These are phyloP conservation scores for Orgyia antiqua DNA, from an alignment of 2,888 invertebrate species.

Conservation along the genomic window DNA sequence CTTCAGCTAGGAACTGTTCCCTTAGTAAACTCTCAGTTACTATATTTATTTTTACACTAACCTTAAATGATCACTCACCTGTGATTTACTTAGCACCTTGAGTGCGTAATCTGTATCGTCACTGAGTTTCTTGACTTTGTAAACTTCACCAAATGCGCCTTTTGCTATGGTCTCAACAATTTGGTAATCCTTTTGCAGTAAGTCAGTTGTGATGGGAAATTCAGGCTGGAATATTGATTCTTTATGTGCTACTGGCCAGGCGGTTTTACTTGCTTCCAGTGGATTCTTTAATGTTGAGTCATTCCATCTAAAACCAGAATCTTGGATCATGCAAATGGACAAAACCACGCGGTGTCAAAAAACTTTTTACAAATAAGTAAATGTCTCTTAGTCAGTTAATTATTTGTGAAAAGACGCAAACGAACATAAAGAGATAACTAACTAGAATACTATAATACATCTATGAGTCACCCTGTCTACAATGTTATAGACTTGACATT, in stretches of 20 bases:
- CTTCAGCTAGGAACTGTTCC: too few species aligned
- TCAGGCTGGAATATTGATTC: slow-evolving; percentile 93
- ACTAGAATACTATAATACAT: too few species aligned
- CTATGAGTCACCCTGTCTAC: too few species aligned
- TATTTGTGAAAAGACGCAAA: too few species aligned
- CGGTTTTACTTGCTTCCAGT: slow-evolving; percentile 81
- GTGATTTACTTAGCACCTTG: slow-evolving; percentile 89
- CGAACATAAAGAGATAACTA: too few species aligned
- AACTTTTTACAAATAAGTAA: too few species aligned
- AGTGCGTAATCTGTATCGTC: slow-evolving; percentile 86
- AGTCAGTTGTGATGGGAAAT: slow-evolving; percentile 84
- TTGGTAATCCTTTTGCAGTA: slow-evolving; percentile 79
- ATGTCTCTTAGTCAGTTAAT: too few species aligned
- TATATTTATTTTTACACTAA: too few species aligned
- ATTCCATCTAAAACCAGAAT: slow-evolving; percentile 77
- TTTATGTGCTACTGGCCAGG: slow-evolving; percentile 89
- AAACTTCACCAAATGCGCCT: slow-evolving; percentile 94
- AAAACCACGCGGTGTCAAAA: too few species aligned
- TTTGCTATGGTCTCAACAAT: slow-evolving; percentile 87
- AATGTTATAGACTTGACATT: too few species aligned
- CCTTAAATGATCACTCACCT: slow-evolving; percentile 69
- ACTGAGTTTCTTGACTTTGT: slow-evolving; percentile 84
- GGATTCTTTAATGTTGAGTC: slow-evolving; percentile 80
- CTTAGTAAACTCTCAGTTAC: too few species aligned
- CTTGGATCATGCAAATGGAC: neutral